Percentiles rank a stretch among this genome's conserved stretches.
These are phyloP conservation scores for Ctena decussata DNA, from an alignment of 2,888 invertebrate genomes.

Conservation along the genomic window DNA sequence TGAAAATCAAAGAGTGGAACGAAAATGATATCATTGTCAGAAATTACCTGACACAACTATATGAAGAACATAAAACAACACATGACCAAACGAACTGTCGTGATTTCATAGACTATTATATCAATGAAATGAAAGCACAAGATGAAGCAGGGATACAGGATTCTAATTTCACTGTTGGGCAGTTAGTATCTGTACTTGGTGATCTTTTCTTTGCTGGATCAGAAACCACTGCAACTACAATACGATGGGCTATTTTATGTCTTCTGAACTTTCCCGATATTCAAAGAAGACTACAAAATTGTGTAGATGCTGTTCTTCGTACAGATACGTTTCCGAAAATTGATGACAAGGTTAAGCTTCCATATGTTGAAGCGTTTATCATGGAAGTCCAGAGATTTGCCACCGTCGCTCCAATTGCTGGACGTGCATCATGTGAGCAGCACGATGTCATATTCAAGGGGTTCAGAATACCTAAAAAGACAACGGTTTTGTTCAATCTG, in stretches of 20 bases:
- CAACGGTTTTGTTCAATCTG: constrained; percentile 49
- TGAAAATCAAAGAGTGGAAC: background rate
- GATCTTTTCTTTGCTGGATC: background rate
- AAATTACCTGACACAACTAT: no score
- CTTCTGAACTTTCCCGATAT: background rate
- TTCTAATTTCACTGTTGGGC: background rate
- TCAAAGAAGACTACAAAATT: background rate
- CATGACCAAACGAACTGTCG: no score
- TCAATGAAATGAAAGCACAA: no score
- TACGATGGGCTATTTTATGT: background rate
- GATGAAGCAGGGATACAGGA: background rate
- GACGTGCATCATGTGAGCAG: constrained; percentile 41
- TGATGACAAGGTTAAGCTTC: constrained; percentile 37
- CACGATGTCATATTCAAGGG: constrained; percentile 43
- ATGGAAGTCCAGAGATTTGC: constrained; percentile 53
- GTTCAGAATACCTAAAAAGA: constrained; percentile 48
- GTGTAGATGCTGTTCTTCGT: constrained; percentile 50
- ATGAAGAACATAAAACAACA: no score
- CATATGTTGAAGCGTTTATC: constrained; percentile 52
- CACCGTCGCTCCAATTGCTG: constrained; percentile 51
- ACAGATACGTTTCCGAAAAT: constrained; percentile 22
- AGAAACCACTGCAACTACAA: background rate
- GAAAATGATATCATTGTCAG: no score
- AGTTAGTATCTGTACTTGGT: background rate
- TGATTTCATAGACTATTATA: no score